A percentile compares a stretch with the other conserved stretches of the same genome.
Evolutionary conservation across 2,113 vertebrate genomes (phyloP).

Genomic region (Heloderma charlesbogerti): DNA sequence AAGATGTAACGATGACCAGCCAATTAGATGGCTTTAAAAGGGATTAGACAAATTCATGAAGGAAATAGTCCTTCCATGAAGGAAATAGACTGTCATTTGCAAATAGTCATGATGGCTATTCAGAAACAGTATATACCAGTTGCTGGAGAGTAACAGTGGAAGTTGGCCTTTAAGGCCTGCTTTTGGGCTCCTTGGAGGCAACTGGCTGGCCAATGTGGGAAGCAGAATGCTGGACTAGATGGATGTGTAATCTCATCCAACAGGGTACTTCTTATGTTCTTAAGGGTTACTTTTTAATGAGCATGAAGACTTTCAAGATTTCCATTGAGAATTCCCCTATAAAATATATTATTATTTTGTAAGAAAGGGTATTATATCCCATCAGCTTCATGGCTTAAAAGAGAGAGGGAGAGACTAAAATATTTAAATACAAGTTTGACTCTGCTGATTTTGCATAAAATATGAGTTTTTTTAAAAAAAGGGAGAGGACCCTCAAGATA

Average conservation of each 20-base stretch:
- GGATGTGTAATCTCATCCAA: neutral
- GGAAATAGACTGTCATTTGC: too few relatives aligned
- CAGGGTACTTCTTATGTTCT: neutral
- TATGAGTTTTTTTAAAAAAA: neutral
- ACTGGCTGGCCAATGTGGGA: neutral
- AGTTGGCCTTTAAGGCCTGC: too few relatives aligned
- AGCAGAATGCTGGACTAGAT: neutral
- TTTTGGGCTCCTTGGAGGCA: too few relatives aligned
- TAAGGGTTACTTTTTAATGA: neutral
- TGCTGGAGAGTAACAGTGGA: too few relatives aligned
- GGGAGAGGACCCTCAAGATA: too few relatives aligned
- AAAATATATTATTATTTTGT: neutral
- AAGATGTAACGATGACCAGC: too few relatives aligned
- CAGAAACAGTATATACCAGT: too few relatives aligned
- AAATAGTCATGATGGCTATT: neutral
- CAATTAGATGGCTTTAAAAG: too few relatives aligned
- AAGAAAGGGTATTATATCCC: neutral
- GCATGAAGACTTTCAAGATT: neutral
- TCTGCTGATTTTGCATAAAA: neutral
- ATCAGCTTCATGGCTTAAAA: neutral
- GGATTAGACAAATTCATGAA: too few relatives aligned
- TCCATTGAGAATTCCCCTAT: neutral
- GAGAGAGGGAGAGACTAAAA: neutral
- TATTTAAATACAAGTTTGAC: slow-evolving; percentile 7
- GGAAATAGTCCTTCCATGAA: too few relatives aligned